Base-by-base conservation (phyloP, 2,113 vertebrate genomes). In the Scomber scombrus region DNA sequence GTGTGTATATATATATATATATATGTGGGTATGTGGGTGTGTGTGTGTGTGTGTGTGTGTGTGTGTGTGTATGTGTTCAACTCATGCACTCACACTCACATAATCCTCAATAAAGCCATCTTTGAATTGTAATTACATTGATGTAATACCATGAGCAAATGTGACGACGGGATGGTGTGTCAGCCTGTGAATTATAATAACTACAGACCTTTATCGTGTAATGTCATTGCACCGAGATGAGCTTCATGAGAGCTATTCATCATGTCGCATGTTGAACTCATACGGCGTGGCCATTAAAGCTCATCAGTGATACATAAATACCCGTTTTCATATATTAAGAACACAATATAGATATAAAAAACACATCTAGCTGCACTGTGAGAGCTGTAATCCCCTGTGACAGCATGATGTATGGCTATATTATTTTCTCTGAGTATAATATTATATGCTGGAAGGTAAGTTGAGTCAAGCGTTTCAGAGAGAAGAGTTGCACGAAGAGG, bases 71-170 rank as follows among this genome's bases (percentile, higher is more conserved):
- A 11, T 19, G 49, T 5, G 21, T 18, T 54, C 26, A 56, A 55
- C 49, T 23, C 80, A 49, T 51, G 13, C 18, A 26, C 61, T 29
- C 51, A 18, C 61, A 26, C 69, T 5, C 63, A 14, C 58, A 57
- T 52, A 56, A 87, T 78, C 82, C 29, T 14, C 40, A 18, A 50
- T 75, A 51, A 75, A 62, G 26, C 21, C 55, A 67, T 78, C 23
- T 74, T 31, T 58, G 65, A 73, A 67, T 45, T 55, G 46, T 74
- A 67, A 51, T 66, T 49, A 71, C 1, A 0, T 34, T 71, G 54
- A 57, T 76, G 9, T 34, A 23, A 73, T 34, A 9, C 52, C 45
- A 5, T 13, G 73, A 49, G 65, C 3, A n/a, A 40, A 57, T 19
- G 45, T 57, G 40, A 62, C 54, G 45, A 21, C 3, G 3, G 55